phyloP scores from a whole-genome alignment of 64 coral and sea anemone species.

The Hydrozoanthus tunicans region DNA sequence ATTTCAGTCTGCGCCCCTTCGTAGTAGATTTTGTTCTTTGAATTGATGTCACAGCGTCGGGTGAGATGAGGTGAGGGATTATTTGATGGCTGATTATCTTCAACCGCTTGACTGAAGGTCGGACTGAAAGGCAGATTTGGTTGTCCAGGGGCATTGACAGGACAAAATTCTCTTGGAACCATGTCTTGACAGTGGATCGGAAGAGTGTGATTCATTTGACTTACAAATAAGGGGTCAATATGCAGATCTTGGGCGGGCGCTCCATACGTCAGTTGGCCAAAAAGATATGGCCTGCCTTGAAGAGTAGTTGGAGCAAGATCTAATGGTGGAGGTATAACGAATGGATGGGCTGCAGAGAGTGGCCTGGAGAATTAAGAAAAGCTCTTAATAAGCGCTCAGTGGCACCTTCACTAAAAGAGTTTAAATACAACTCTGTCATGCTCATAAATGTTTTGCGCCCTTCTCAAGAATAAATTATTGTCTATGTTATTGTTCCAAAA shows the following conservation, averaged over 20 bases:
- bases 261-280: slow-evolving; percentile 18
- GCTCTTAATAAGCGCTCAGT: slow-evolving; percentile 9
- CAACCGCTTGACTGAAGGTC: background rate
- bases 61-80: background rate
- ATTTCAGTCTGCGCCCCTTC: slow-evolving; percentile 8
- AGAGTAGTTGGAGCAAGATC: slow-evolving; percentile 21
- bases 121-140: slow-evolving; percentile 6
- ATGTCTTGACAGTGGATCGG: slow-evolving; percentile 3
- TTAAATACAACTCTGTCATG: slow-evolving; percentile 5
- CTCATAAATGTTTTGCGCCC: slow-evolving; percentile 2
- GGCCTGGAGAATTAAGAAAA: background rate
- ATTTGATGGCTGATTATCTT: background rate
- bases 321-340: slow-evolving; percentile 24
- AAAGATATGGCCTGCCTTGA: slow-evolving; percentile 29
- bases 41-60: background rate
- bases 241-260: slow-evolving; percentile 7
- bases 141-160: slow-evolving; percentile 19
- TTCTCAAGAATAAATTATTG: slow-evolving; percentile 9
- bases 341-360: slow-evolving; percentile 7
- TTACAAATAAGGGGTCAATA: background rate
- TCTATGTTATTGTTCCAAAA: slow-evolving; percentile 7
- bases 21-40: background rate
- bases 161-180: slow-evolving; percentile 4
- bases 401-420: slow-evolving; percentile 5
- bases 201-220: background rate